Evolutionary conservation across 2,113 vertebrate species (phyloP), one percentile per base, ranked within the genome.

Genomic region (Indicator indicator): DNA sequence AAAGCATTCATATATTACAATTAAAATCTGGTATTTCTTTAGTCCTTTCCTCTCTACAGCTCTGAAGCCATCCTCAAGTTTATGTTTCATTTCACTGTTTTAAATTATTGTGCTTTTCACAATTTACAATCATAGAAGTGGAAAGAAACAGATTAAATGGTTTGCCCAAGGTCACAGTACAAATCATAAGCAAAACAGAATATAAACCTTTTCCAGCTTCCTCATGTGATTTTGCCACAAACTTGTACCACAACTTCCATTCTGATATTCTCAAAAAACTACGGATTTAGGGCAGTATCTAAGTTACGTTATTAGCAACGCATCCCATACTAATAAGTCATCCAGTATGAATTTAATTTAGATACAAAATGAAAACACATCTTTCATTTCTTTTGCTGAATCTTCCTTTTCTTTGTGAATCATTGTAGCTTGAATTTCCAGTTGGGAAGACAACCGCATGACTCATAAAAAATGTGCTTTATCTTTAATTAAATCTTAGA

Each of bases 401-500:
- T 78, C 16, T 60, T 74, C 30, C 5, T 82, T 56, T 69, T 85
- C 32, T 70, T 76, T 60, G 11, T 83, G 46, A 56, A 64, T 83
- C 46, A 56, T 68, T 90, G 90, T 58, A 72, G 33, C 21, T 14
- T 59, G 33, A 56, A 9, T 86, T 90, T 74, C 14, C 40, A 48
- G 2, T 20, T 72, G 28, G 50, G 52, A 89, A 78, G 38, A 70
- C 62, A 83, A 81, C 28, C 60, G 69, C 9, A 14, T 32, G 9
- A 67, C 83, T 78, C 52, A 92, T 68, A 28, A 75, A 94, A 94
- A 88, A 55, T 32, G 2, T 83, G 67, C 42, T 48, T 89, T 72
- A 76, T 16, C 40, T 92, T 89, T 91, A 93, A 90, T 93, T 89
- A 80, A 44, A 58, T 56, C 44, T 68, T 76, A 54, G 50, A 72